Base-by-base conservation (phyloP, 2,797 vertebrate genomes). In the Paedocypris micromegethes region DNA sequence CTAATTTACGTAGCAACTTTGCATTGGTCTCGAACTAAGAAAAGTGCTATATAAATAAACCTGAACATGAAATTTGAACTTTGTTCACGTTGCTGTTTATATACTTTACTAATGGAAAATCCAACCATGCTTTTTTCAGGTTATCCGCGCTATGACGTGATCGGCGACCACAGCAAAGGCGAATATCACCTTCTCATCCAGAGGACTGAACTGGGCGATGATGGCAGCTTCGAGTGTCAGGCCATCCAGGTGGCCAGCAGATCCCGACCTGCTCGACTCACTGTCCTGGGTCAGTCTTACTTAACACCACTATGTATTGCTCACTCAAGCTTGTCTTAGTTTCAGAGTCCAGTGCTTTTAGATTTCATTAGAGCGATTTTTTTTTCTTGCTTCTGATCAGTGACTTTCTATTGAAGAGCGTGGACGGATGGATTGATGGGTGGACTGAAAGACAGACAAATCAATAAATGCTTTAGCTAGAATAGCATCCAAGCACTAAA, bases 181-280 rank as follows among this genome's bases (percentile, higher is more conserved):
- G 92, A 95, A 62, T 93, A 94, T 72, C 92, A 94, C 79, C 76
- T 95, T 69, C 89, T 92, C 75, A 94, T 95, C 65, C 86, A 93
- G 72, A 76, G 90, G 49, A 93, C 91, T 0, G 92, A 94, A 63
- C 89, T 95, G 9, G 87, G 89, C 23, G 93, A 96, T 23, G 93
- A 96, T 0, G 93, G 93, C 0, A 86, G 91, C 69, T 95, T 95
- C 0, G 93, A 96, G 77, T 95, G 93, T 66, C 93, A 96, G 78
- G 93, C 92, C 74, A 96, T 94, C 74, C 93, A 96, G 55, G 93
- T 90, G 0, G 93, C 92, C 64, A 91, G 94, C 75, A 84, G 93
- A 49, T 94, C 93, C 46, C 77, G 89, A 52, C 92, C 93, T 0
- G 93, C 93, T 9, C 88, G 92, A 2, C 90, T 95, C 77, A 95